Conservation (phyloP, 2,888 invertebrate species). For the Synanthedon myopaeformis region DNA sequence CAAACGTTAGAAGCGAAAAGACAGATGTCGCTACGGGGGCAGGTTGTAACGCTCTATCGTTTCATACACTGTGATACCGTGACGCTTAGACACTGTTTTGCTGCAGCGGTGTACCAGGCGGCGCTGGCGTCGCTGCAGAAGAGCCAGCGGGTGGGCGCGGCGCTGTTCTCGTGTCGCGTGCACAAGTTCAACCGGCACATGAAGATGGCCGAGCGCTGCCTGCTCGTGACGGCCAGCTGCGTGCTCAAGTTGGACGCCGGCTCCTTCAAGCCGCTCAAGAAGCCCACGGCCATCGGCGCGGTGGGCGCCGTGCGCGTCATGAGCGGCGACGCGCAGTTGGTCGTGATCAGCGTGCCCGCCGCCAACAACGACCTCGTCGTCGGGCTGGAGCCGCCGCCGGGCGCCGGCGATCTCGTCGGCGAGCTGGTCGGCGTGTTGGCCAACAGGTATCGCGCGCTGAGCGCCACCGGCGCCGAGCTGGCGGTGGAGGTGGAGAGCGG, state of each 20-base stretch:
- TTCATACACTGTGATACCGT: too few relatives aligned
- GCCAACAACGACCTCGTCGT: slow-evolving; percentile 90
- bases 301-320: slow-evolving; percentile 88
- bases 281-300: slow-evolving; percentile 83
- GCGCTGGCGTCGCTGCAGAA: slow-evolving; percentile 36
- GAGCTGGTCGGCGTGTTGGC: slow-evolving; percentile 87
- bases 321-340: slow-evolving; percentile 87
- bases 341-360: slow-evolving; percentile 86
- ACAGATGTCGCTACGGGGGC: too few relatives aligned
- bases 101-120: slow-evolving; percentile 40
- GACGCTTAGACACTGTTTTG: too few relatives aligned
- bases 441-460: slow-evolving; percentile 53
- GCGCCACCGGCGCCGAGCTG: slow-evolving; percentile 77
- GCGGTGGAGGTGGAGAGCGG: slow-evolving; percentile 80
- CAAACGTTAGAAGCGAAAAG: too few relatives aligned
- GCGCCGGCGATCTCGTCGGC: slow-evolving; percentile 78
- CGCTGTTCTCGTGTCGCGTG: slow-evolving; percentile 76
- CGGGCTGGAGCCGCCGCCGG: slow-evolving; percentile 68
- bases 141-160: slow-evolving; percentile 36
- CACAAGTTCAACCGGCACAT: slow-evolving; percentile 78
- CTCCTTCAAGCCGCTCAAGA: slow-evolving; percentile 89
- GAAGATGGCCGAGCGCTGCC: slow-evolving; percentile 88
- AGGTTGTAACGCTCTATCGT: too few relatives aligned
- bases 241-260: slow-evolving; percentile 89
- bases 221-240: slow-evolving; percentile 85